Percentiles rank a stretch among this genome's conserved stretches.
phyloP scores from a whole-genome alignment of 92 coral and sea anemone species.

The Epizoanthus scotinus region DNA sequence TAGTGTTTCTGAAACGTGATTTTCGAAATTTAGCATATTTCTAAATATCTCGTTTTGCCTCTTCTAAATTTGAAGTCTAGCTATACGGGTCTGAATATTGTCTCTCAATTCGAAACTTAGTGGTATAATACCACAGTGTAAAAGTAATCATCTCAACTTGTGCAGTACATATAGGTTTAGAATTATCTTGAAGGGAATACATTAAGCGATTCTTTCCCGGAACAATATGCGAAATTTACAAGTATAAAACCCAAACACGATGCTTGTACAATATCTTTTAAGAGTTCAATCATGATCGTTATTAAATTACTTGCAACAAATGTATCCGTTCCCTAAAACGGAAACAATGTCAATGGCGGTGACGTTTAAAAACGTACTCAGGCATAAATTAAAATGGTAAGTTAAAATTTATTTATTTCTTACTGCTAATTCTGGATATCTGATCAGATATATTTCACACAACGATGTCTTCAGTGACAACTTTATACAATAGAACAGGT shows the following conservation, averaged over 20 bases:
- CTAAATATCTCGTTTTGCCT: too few species aligned
- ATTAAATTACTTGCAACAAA: neutral
- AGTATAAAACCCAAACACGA: slow-evolving; percentile 35
- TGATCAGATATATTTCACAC: slow-evolving; percentile 12
- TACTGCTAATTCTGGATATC: neutral
- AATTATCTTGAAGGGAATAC: too few species aligned
- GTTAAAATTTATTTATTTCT: slow-evolving; percentile 13
- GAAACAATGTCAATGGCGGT: slow-evolving; percentile 50
- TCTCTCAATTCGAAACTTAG: too few species aligned
- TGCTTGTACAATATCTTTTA: slow-evolving; percentile 4
- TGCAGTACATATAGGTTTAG: too few species aligned
- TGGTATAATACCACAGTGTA: too few species aligned
- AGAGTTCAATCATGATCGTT: neutral
- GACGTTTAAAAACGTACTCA: slow-evolving; percentile 25
- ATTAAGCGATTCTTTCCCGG: too few species aligned
- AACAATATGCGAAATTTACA: neutral
- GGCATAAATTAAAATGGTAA: slow-evolving; percentile 41
- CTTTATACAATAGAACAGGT: neutral
- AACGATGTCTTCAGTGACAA: slow-evolving; percentile 1
- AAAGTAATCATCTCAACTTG: too few species aligned
- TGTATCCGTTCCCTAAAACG: slow-evolving; percentile 69
- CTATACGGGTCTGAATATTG: too few species aligned
- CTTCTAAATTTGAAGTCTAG: too few species aligned
- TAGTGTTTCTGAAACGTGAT: too few species aligned
- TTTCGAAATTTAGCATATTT: too few species aligned